Evolutionary conservation across 2,888 invertebrate species (phyloP).

Genomic region (Clunio marinus): DNA sequence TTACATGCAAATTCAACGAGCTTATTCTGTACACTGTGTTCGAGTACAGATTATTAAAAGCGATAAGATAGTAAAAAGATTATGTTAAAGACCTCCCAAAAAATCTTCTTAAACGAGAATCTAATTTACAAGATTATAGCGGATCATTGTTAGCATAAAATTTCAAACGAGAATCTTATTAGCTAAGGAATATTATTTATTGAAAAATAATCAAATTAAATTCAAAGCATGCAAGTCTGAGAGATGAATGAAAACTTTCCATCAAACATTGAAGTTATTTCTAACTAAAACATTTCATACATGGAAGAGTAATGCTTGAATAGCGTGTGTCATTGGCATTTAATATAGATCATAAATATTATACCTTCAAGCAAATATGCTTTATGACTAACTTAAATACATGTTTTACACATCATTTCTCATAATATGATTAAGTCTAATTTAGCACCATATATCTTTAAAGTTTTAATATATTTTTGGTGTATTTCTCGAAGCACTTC

Average conservation of each 20-base stretch:
- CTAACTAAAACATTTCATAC: too few relatives aligned
- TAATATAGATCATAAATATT: neutral
- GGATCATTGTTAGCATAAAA: too few relatives aligned
- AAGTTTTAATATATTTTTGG: neutral
- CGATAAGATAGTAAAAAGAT: conserved; percentile 27
- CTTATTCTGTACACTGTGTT: conserved; percentile 4
- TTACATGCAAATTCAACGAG: conserved; percentile 15
- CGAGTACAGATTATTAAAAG: neutral
- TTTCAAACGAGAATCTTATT: too few relatives aligned
- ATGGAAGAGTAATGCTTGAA: neutral
- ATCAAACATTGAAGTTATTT: too few relatives aligned
- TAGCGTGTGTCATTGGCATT: conserved; percentile 7
- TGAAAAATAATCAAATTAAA: too few relatives aligned
- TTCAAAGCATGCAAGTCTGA: too few relatives aligned
- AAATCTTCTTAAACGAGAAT: neutral
- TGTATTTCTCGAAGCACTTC: neutral
- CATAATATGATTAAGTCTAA: conserved; percentile 3
- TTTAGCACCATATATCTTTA: conserved; percentile 1
- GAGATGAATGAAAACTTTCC: too few relatives aligned
- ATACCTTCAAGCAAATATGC: neutral
- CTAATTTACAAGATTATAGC: neutral
- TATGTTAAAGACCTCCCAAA: conserved; percentile 35
- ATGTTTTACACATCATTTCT: conserved; percentile 8
- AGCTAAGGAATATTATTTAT: too few relatives aligned
- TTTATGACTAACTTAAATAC: neutral